A percentile compares a stretch with the other conserved stretches of the same genome.
Evolutionary conservation across 2,113 vertebrate species (phyloP).

Genomic region (Balaenoptera acutorostrata): DNA sequence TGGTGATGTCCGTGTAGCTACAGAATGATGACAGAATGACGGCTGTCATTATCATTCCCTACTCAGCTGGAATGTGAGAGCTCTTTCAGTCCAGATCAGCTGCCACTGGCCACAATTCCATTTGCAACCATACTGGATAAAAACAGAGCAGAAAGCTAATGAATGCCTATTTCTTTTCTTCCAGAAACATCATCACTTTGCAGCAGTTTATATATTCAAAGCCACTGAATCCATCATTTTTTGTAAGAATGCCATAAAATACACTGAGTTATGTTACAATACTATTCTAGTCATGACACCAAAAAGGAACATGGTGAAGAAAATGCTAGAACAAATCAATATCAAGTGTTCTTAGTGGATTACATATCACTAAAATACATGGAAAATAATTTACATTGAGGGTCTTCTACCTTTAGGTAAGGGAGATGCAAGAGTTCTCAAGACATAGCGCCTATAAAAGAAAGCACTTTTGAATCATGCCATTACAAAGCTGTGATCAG

Average conservation of each 20-base stretch:
- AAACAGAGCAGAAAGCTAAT: not conserved
- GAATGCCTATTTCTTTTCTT: not conserved
- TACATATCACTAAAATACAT: not conserved
- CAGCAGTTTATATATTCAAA: not conserved
- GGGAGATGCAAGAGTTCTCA: not conserved
- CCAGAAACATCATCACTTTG: not conserved
- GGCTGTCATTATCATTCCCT: too few relatives aligned
- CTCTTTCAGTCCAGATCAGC: not conserved
- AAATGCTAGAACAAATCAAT: not conserved
- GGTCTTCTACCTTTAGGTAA: not conserved
- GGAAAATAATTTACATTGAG: not conserved
- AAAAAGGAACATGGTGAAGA: not conserved
- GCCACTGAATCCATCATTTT: not conserved
- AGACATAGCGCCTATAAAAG: not conserved
- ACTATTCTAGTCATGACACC: not conserved
- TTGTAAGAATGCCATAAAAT: not conserved
- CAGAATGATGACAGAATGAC: not conserved
- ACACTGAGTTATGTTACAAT: not conserved
- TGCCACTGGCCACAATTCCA: not conserved
- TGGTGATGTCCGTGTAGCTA: not conserved
- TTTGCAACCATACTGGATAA: not conserved
- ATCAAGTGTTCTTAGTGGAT: not conserved
- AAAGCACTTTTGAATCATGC: not conserved
- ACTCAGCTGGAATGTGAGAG: not conserved
- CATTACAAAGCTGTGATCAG: too few relatives aligned